Conservation (phyloP, 2,797 vertebrate species). For the Naso thynnoides region DNA sequence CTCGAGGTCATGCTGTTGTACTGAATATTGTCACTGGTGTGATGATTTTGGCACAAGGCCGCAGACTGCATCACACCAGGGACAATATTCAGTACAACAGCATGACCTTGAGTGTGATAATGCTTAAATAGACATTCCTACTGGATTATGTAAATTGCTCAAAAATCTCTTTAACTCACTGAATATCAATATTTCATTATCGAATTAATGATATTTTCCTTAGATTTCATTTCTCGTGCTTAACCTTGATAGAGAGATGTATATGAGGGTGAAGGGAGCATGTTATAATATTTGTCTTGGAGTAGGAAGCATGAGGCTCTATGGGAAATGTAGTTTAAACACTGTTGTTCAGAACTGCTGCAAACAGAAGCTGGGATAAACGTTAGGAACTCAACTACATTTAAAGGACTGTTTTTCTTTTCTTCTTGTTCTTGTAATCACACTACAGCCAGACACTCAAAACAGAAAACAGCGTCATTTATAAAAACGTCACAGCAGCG, state of each 20-base stretch:
- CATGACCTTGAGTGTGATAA: no score
- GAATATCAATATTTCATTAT: background rate
- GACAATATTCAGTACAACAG: no score
- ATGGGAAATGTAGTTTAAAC: conserved; percentile 23
- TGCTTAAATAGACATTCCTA: background rate
- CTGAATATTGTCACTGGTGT: no score
- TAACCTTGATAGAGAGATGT: background rate
- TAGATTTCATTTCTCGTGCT: background rate
- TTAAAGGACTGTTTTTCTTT: background rate
- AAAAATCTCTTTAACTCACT: background rate
- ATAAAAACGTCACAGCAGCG: conserved; percentile 17
- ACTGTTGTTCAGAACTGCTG: background rate
- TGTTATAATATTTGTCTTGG: background rate
- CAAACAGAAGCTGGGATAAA: background rate
- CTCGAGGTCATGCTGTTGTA: no score
- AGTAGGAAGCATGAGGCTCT: background rate
- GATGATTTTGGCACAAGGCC: no score
- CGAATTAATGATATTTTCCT: background rate
- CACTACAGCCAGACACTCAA: conserved; percentile 8
- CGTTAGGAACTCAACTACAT: background rate
- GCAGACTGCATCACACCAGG: no score
- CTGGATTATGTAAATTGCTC: background rate
- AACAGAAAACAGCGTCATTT: conserved; percentile 36
- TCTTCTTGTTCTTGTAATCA: conserved; percentile 7
- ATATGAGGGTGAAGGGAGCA: background rate